These are phyloP conservation scores for Zosterops borbonicus DNA, from an alignment of 2,113 vertebrate genomes.

Conservation along the genomic window DNA sequence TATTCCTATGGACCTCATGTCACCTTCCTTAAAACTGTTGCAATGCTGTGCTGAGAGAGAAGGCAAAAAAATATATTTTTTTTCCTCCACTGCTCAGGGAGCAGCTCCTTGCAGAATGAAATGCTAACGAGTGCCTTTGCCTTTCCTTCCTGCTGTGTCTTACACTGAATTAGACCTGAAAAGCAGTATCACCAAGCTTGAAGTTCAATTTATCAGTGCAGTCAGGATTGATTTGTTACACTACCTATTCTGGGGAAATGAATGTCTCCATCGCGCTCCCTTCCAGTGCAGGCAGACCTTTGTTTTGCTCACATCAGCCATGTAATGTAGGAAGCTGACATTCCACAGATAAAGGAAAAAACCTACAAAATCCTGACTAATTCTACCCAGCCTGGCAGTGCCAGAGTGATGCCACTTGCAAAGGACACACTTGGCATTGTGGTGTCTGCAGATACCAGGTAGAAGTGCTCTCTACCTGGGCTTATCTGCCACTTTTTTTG, in stretches of 20 bases:
- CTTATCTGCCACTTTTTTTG: not conserved
- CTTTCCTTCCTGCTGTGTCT: slow-evolving; percentile 53
- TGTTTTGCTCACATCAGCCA: slow-evolving; percentile 61
- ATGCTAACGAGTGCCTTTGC: slow-evolving; percentile 48
- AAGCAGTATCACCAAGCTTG: slow-evolving; percentile 55
- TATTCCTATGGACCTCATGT: too few species aligned
- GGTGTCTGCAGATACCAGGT: not conserved
- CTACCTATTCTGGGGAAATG: slow-evolving; percentile 27
- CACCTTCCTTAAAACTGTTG: not conserved
- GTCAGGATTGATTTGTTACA: slow-evolving; percentile 59
- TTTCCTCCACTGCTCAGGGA: not conserved
- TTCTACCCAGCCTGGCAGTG: not conserved
- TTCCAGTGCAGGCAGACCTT: slow-evolving; percentile 56
- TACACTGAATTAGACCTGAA: slow-evolving; percentile 56
- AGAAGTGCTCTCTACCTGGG: not conserved
- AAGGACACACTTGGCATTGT: not conserved
- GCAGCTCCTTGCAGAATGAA: slow-evolving; percentile 39
- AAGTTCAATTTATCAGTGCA: slow-evolving; percentile 58
- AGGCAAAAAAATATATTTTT: not conserved
- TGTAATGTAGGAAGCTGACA: slow-evolving; percentile 60
- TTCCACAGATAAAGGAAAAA: slow-evolving; percentile 51
- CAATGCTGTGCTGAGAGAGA: not conserved
- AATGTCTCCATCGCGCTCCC: slow-evolving; percentile 48
- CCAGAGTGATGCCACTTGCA: not conserved
- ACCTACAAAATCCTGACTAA: slow-evolving; percentile 30